Percentiles rank a stretch among this genome's conserved stretches.
These are phyloP conservation scores for Trichacis sp. DNA, from an alignment of 2,888 invertebrate genomes.

Conservation along the genomic window DNA sequence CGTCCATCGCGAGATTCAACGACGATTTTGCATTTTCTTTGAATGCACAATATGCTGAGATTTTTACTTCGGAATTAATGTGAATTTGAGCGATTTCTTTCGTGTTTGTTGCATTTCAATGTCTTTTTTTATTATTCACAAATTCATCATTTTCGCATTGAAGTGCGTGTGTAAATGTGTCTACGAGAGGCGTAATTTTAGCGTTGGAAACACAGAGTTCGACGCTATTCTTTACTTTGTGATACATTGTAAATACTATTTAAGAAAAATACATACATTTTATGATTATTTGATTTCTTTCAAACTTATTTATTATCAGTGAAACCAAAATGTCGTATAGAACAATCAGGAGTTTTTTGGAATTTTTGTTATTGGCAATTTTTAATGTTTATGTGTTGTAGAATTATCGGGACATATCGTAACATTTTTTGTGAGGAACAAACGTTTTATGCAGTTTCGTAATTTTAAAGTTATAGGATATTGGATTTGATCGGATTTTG, in stretches of 20 bases:
- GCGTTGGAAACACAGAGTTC: background rate
- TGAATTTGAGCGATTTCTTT: no score
- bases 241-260: conserved; percentile 21
- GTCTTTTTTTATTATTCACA: background rate
- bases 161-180: background rate
- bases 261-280: conserved; percentile 4
- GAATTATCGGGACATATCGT: no score
- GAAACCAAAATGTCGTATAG: no score
- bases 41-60: background rate
- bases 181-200: background rate
- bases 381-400: no score
- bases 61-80: no score
- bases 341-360: no score
- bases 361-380: background rate
- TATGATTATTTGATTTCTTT: background rate
- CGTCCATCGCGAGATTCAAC: background rate
- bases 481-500: no score
- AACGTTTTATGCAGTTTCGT: no score
- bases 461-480: no score
- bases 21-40: conserved; percentile 3
- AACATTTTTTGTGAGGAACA: no score
- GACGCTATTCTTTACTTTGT: conserved; percentile 10
- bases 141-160: no score
- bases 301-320: no score
- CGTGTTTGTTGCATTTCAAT: background rate